phyloP scores from a whole-genome alignment of 2,113 vertebrate species.

The Echinops telfairi region DNA sequence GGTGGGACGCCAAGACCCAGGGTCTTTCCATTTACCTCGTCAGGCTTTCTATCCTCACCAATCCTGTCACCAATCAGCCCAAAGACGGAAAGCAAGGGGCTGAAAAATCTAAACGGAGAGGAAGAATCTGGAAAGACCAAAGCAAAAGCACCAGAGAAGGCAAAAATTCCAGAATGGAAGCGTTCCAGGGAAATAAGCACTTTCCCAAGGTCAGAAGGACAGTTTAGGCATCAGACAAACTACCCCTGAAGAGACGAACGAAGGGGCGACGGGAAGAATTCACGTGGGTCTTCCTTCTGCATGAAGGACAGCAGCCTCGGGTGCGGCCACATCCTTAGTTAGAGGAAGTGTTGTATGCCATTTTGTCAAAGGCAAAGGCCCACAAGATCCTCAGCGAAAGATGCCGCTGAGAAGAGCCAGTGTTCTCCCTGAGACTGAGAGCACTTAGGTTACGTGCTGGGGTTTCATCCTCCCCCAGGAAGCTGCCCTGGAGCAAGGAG shows the following conservation, averaged over 20 bases:
- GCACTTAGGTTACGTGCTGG: background rate
- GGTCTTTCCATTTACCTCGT: background rate
- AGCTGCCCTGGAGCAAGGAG: constrained; percentile 48
- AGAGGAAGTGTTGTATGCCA: background rate
- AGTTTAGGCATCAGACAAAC: background rate
- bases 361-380: constrained; percentile 27
- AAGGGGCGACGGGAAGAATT: background rate
- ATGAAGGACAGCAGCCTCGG: background rate
- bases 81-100: background rate
- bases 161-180: background rate
- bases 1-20: background rate
- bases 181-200: background rate
- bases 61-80: background rate
- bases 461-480: constrained; percentile 35
- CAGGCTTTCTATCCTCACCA: background rate
- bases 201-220: background rate
- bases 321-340: background rate
- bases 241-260: background rate
- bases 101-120: background rate
- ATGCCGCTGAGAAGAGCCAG: background rate
- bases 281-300: background rate
- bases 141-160: background rate
- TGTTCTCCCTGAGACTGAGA: constrained; percentile 18
- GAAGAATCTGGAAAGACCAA: no score
- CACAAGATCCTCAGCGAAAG: background rate